Conservation (phyloP, 2,888 invertebrate species). For the Hymenopus coronatus region DNA sequence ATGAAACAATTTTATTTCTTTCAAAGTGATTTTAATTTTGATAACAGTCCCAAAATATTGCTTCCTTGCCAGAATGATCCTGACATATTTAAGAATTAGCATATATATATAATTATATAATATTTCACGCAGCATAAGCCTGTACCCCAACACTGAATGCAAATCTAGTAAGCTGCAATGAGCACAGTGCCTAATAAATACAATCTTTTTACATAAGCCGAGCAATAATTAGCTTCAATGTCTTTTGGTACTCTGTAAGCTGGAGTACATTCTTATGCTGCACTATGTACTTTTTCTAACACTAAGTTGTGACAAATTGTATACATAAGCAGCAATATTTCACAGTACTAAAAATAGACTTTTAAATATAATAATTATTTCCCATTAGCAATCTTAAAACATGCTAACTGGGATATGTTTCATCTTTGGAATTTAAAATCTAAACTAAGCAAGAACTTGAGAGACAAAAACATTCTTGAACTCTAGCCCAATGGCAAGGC, state of each 20-base stretch:
- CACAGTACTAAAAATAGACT: conserved; percentile 5
- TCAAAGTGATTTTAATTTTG: background rate
- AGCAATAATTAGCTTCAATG: background rate
- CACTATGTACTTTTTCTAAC: background rate
- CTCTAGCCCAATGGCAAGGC: background rate
- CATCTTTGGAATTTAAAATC: background rate
- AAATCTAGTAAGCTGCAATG: background rate
- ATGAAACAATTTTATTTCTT: background rate
- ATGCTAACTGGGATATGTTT: background rate
- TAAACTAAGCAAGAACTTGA: background rate
- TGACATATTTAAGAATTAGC: background rate
- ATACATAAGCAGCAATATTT: background rate
- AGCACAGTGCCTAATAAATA: background rate
- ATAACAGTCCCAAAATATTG: background rate
- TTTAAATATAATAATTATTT: background rate
- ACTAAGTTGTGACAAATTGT: background rate
- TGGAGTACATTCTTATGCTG: background rate
- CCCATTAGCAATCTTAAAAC: background rate
- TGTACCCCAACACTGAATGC: background rate
- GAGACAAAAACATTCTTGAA: background rate
- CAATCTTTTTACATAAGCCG: background rate
- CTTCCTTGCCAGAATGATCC: background rate
- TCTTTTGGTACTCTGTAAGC: background rate
- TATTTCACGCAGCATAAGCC: background rate
- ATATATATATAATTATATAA: background rate